A percentile compares a stretch with the other conserved stretches of the same genome.
phyloP scores from a whole-genome alignment of 2,888 invertebrate species.

The Drosophila nigricruria region DNA sequence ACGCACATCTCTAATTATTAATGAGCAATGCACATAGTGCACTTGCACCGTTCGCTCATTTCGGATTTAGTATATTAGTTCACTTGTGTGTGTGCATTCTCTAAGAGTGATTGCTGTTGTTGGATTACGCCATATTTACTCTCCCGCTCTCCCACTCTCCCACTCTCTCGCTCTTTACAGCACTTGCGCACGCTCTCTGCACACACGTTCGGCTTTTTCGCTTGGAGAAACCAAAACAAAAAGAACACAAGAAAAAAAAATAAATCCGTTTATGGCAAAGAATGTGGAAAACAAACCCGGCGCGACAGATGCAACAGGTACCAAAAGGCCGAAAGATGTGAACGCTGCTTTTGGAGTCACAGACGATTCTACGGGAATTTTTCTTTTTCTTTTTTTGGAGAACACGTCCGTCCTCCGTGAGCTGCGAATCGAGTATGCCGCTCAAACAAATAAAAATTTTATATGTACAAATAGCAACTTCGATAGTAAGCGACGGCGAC shows the following conservation, averaged over 20 bases:
- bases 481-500: conserved; percentile 41
- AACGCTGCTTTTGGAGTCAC: conserved; percentile 9
- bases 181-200: conserved; percentile 11
- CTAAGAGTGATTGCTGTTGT: conserved; percentile 1
- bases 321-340: conserved; percentile 7
- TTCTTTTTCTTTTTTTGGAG: conserved; percentile 2
- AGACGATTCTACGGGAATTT: conserved; percentile 28
- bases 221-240: conserved; percentile 40
- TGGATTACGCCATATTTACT: conserved; percentile 46
- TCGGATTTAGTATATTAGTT: conserved; percentile 4
- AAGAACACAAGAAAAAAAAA: conserved; percentile 7
- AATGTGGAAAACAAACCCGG: conserved; percentile 45
- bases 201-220: conserved; percentile 15
- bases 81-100: conserved; percentile 13
- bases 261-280: conserved; percentile 5
- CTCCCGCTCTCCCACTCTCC: not conserved
- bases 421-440: conserved; percentile 64
- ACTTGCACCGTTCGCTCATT: conserved; percentile 24
- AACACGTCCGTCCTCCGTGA: conserved; percentile 70
- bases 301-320: conserved; percentile 52
- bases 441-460: conserved; percentile 29
- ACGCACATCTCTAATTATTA: not conserved
- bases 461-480: conserved; percentile 37
- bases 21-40: conserved; percentile 15
- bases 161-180: not conserved